Evolutionary conservation across 2,888 invertebrate species (phyloP).

Genomic region (Ganaspis brasiliensis): DNA sequence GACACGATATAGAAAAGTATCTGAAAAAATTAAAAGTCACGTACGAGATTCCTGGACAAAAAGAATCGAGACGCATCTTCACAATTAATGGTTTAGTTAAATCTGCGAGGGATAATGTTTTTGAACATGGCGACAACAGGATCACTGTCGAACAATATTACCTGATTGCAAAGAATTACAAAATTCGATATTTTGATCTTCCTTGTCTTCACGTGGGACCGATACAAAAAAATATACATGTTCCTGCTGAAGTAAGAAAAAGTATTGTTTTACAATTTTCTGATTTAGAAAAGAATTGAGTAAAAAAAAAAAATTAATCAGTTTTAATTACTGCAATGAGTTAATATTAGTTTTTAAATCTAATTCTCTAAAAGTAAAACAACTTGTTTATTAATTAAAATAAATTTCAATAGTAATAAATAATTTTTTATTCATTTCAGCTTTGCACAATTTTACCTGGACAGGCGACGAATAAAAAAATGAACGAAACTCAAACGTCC

Average conservation of each 20-base stretch:
- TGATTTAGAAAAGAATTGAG: no score
- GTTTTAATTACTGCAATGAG: no score
- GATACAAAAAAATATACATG: conserved; percentile 85
- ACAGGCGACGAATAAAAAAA: conserved; percentile 89
- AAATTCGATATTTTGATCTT: conserved; percentile 85
- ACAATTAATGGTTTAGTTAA: conserved; percentile 78
- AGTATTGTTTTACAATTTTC: no score
- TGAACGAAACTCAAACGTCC: conserved; percentile 91
- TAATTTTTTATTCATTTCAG: conserved; percentile 56
- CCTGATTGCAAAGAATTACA: conserved; percentile 76
- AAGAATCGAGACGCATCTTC: conserved; percentile 79
- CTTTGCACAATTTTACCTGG: conserved; percentile 85
- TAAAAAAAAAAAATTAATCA: no score
- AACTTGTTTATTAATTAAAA: no score
- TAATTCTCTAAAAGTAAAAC: no score
- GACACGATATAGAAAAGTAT: conserved; percentile 72
- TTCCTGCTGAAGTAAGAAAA: conserved; percentile 88
- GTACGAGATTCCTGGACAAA: conserved; percentile 80
- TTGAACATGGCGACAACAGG: conserved; percentile 70
- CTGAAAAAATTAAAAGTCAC: conserved; percentile 81
- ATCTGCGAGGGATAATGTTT: conserved; percentile 77
- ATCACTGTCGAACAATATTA: conserved; percentile 82
- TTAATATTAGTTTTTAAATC: no score
- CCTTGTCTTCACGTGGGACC: conserved; percentile 93
- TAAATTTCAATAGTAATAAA: no score